Conservation (phyloP, 2,888 invertebrate species). For the Pollenia angustigena region DNA sequence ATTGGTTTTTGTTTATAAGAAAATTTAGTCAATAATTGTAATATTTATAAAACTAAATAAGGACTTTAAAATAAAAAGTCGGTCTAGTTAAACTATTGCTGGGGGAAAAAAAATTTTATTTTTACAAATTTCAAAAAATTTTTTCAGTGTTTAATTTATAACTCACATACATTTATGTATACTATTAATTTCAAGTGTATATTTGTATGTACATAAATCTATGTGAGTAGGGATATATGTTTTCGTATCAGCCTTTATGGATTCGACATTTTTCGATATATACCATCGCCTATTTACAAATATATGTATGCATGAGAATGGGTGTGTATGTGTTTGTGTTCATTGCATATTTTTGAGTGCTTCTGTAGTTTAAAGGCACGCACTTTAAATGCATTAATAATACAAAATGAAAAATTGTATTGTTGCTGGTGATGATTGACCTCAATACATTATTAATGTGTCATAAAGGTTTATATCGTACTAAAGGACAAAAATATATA, state of each 20-base stretch:
- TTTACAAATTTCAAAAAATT: neutral
- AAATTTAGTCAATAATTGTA: too few species aligned
- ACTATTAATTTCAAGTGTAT: neutral
- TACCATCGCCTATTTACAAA: neutral
- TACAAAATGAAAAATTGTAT: slow-evolving; percentile 47
- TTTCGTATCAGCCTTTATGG: neutral
- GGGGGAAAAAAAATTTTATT: neutral
- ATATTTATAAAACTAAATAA: too few species aligned
- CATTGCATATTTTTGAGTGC: neutral
- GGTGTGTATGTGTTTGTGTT: neutral
- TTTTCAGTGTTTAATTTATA: neutral
- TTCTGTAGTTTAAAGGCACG: slow-evolving; percentile 29
- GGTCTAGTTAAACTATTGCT: too few species aligned
- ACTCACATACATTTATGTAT: neutral
- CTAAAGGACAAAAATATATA: neutral
- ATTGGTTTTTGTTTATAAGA: neutral
- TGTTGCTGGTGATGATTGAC: slow-evolving; percentile 63
- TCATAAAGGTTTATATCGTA: slow-evolving; percentile 16
- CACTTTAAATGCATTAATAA: slow-evolving; percentile 49
- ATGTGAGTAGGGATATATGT: neutral
- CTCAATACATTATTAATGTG: slow-evolving; percentile 63
- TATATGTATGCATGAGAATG: neutral
- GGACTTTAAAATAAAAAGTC: too few species aligned
- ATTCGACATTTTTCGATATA: slow-evolving; percentile 35
- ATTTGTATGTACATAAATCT: too few species aligned